Base-by-base conservation (phyloP, 1,140 invertebrate genomes). In the Drosophila asahinai region DNA sequence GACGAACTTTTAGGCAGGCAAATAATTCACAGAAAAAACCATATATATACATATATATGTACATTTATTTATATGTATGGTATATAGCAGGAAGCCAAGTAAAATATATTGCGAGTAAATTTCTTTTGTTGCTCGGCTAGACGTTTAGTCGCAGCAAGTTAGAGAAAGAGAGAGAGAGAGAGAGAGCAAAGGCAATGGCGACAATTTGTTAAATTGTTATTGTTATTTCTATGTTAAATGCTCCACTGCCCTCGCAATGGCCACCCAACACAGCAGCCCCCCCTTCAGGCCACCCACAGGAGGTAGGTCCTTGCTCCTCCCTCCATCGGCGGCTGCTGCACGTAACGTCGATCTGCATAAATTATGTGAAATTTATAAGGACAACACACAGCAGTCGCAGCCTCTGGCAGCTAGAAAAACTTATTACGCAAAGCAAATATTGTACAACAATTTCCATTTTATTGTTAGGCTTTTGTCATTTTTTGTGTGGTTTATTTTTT, bases 121-220 rank as follows among this genome's bases (percentile, higher is more conserved):
- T 86, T 90, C 79, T 90, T 86, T 89, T 89, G 86, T 90, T 82
- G 71, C 58, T 71, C 66, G 67, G 78, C 86, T 81, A 89, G 81
- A 89, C 86, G 74, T 75, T 83, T 70, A 81, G 84, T 78, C 51
- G 59, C 57, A 71, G 58, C 33, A 25, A 25, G 22, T 25, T 4
- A 25, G 22, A 25, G 22, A 25, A 25, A 25, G 22, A 3, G 52
- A 30, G 33, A 42, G n/a, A 62, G 27, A 45, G 43, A 45, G 47
- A 33, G 15, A 36, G n/a, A 25, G 47, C 52, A 5, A 49, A 62
- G 61, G 65, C 72, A 77, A 60, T 86, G 86, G 86, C 86, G 86
- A 90, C 86, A 90, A 90, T 90, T 90, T 90, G 81, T 90, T 90
- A 90, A 90, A 90, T 90, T 90, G 86, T 90, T 90, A 90, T 90